Percentiles rank a stretch among this genome's conserved stretches.
Evolutionary conservation across 2,888 invertebrate species (phyloP).

Genomic region (Melikaiella ostensackeni): DNA sequence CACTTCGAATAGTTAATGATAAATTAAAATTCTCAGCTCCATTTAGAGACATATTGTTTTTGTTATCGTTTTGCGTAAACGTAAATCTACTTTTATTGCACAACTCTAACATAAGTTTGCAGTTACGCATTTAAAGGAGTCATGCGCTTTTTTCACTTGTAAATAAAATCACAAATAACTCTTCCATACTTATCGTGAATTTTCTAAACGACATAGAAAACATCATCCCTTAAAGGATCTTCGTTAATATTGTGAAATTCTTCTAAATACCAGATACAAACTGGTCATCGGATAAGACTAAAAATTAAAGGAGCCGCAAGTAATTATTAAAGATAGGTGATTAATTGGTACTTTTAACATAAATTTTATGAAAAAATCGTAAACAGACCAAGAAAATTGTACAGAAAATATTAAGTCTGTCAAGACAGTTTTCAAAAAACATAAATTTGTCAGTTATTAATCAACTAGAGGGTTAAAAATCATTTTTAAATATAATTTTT

Average conservation of each 20-base stretch:
- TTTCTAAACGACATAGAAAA: slow-evolving; percentile 24
- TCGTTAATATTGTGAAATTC: slow-evolving; percentile 19
- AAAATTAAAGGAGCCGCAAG: slow-evolving; percentile 30
- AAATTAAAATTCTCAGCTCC: no score
- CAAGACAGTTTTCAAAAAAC: not conserved
- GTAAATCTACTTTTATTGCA: not conserved
- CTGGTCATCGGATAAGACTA: slow-evolving; percentile 28
- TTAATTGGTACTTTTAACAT: not conserved
- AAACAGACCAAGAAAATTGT: not conserved
- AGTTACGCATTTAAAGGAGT: not conserved
- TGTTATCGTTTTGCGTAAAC: not conserved
- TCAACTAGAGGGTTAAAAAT: not conserved
- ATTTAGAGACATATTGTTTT: not conserved
- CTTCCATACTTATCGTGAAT: slow-evolving; percentile 28
- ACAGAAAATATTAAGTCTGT: not conserved
- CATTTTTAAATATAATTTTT: no score
- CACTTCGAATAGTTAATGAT: no score
- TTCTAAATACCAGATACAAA: slow-evolving; percentile 27
- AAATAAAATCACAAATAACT: slow-evolving; percentile 31
- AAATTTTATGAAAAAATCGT: not conserved
- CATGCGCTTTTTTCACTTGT: slow-evolving; percentile 5
- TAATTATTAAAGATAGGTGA: not conserved
- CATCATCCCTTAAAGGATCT: slow-evolving; percentile 29
- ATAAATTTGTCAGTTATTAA: not conserved
- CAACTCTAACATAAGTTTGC: slow-evolving; percentile 14